Conservation (phyloP, 2,888 invertebrate species). For the Spodoptera exigua region DNA sequence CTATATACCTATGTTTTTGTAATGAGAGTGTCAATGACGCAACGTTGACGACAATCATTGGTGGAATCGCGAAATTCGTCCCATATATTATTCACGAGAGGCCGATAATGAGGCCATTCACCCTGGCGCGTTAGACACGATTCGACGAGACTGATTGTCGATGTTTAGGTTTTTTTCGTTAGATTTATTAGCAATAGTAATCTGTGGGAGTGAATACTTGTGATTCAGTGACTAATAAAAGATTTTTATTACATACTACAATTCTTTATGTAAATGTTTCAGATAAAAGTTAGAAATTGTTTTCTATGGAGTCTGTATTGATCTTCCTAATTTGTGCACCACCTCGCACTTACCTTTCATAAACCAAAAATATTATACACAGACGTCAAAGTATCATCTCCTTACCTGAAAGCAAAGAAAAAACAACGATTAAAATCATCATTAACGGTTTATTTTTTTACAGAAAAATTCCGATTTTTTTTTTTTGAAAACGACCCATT, state of each 20-base stretch:
- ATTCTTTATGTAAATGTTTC: too few relatives aligned
- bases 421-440: constrained; percentile 56
- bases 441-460: constrained; percentile 60
- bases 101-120: constrained; percentile 82
- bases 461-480: constrained; percentile 54
- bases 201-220: neutral
- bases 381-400: constrained; percentile 29
- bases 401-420: constrained; percentile 70
- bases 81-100: constrained; percentile 85
- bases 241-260: too few relatives aligned
- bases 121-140: constrained; percentile 75
- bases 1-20: constrained; percentile 29
- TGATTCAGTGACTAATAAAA: too few relatives aligned
- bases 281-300: too few relatives aligned
- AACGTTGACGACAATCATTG: constrained; percentile 70
- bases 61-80: constrained; percentile 79
- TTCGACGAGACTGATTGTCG: constrained; percentile 64
- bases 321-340: neutral
- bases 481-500: constrained; percentile 65
- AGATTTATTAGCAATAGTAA: neutral
- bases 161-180: constrained; percentile 31
- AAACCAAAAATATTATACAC: constrained; percentile 29
- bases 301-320: too few relatives aligned
- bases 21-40: constrained; percentile 41
- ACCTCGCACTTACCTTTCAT: constrained; percentile 17